Evolutionary conservation across 1,140 invertebrate genomes (phyloP), one percentile per base, ranked within the genome.

Genomic region (Rhagoletis pomonella): DNA sequence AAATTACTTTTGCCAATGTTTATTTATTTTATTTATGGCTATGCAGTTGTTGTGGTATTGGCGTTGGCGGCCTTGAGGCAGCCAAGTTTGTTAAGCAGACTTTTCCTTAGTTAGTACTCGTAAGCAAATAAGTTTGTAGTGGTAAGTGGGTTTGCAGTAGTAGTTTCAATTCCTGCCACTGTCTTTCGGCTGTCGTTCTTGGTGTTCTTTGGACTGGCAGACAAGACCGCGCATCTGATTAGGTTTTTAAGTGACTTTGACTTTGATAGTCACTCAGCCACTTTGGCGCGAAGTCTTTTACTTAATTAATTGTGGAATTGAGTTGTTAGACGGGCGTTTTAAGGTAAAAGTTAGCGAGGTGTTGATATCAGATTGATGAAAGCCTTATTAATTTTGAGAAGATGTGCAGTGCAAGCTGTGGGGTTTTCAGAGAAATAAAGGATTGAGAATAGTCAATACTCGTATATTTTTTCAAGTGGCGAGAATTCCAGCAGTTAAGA

Each of bases 261-360:
- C 73, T 58, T 77, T 81, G 73, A 81, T 55, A 81, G 60, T 4
- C 50, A 55, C 47, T 81, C 73, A 29, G 47, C 42, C 69, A 77
- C 69, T 77, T 44, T 7, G 47, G 47, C 19, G n/a, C 5, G 6
- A 81, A 81, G 73, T 81, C 17, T 81, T 81, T 81, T 14, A 81
- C n/a, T 81, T 81, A 58, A 81, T 81, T 81, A 81, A 81, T 55
- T 81, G 44, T 81, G n/a, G 4, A 58, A 81, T 55, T 81, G 50
- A 10, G 47, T 81, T 81, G n/a, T 55, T 55, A 29, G 42, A 9
- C 17, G 14, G 47, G 44, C 17, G 47, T 81, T 7, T 81, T n/a
- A 81, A 19, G 44, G 6, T 5, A 4, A 12, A 77, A 77, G 17
- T 6, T 2, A 17, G 44, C 5, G 42, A 77, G 47, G 47, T 55